Evolutionary conservation across 64 coral and sea anemone genomes (phyloP), one percentile per base, ranked within the genome.

Genomic region (Stichodactyla helianthus): DNA sequence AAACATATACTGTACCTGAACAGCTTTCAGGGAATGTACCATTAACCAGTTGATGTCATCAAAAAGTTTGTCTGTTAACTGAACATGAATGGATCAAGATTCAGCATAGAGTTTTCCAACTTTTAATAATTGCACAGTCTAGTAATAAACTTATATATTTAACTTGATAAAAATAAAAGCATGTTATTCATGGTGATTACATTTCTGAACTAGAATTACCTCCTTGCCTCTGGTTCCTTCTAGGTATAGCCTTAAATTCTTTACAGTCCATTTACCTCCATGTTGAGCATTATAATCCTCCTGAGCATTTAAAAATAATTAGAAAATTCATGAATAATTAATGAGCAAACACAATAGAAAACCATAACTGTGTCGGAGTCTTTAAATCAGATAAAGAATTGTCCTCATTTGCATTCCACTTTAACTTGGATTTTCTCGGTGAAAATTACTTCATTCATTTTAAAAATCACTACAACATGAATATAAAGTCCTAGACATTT

Each of bases 41-140:
- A 98, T 92, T 26, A 88, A 87, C 96, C 96, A 98, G 84, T 98
- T 94, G 5, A 98, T 98, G 81, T 98, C 96, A 95, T 98, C 96
- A 93, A 98, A 98, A 8, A 98, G 85, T 60, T 98, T 98, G 27
- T 94, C 90, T 64, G 96, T 94, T 53, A 95, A 71, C 94, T 95
- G 35, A 20, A 78, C 80, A 8, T 59, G 19, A 60, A 60, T 60
- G 14, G 59, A 60, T 60, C 59, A 85, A 61, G 52, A 18, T 70
- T 70, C 64, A 70, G 35, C 35, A 1, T 44, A 44, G 35, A 44
- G 1, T 44, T 44, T 44, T 44, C 35, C 2, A 1, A 44, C 2
- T 44, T 44, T 44, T 3, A 44, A 44, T 44, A 44, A 44, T 44
- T 44, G 35, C 35, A 44, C 35, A 44, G 35, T 44, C 35, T 44